Percentiles rank a stretch among this genome's conserved stretches.
These are phyloP conservation scores for Margarornis squamiger DNA, from an alignment of 2,797 vertebrate species.

Conservation along the genomic window DNA sequence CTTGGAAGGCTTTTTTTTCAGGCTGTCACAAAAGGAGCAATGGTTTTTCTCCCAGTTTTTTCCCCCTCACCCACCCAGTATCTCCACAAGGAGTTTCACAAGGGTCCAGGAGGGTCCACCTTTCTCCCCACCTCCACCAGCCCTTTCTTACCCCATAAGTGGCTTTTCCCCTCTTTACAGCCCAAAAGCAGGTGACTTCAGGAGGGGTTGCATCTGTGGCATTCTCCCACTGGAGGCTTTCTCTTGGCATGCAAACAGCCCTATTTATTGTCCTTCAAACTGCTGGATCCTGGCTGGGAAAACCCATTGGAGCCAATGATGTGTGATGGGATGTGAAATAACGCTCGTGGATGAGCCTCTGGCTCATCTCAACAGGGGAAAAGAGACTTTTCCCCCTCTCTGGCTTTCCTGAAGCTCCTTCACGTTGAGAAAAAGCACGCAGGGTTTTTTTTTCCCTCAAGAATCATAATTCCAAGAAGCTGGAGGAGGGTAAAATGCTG, in stretches of 20 bases:
- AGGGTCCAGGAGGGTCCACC: no score
- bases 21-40: neutral
- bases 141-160: rapidly evolving
- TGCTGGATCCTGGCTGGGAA: neutral
- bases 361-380: rapidly evolving
- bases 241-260: neutral
- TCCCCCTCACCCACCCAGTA: rapidly evolving
- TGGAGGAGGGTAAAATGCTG: neutral
- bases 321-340: neutral
- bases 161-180: neutral
- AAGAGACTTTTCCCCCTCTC: neutral
- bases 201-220: neutral
- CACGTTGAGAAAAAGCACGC: rapidly evolving
- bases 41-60: rapidly evolving
- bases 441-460: neutral
- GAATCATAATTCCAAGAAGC: neutral
- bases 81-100: neutral
- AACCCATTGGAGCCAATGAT: rapidly evolving
- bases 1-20: neutral
- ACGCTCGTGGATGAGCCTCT: rapidly evolving
- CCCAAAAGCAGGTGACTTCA: neutral
- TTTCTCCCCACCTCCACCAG: neutral
- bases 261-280: neutral
- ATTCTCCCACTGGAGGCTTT: rapidly evolving
- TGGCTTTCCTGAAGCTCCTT: neutral